These are phyloP conservation scores for Lucilia cuprina DNA, from an alignment of 1,140 invertebrate genomes.

Conservation along the genomic window DNA sequence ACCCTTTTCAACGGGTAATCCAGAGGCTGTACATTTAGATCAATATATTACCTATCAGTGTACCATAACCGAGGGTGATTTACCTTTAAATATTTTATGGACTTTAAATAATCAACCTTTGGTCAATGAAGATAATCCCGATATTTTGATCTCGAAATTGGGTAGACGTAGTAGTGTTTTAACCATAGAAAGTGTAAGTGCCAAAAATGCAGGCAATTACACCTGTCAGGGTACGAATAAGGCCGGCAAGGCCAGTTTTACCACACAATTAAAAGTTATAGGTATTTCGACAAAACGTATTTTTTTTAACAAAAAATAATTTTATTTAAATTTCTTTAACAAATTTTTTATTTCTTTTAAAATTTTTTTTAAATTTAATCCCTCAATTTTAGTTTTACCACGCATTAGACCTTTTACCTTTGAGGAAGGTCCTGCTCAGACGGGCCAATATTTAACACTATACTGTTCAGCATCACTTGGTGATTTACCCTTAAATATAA, in stretches of 20 bases:
- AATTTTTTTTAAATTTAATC: constrained; percentile 41
- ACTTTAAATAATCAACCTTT: constrained; percentile 70
- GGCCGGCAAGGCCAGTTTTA: constrained; percentile 70
- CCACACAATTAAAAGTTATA: constrained; percentile 64
- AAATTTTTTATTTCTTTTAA: constrained; percentile 36
- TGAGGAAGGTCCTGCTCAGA: constrained; percentile 59
- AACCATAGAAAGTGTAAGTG: constrained; percentile 73
- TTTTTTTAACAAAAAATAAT: constrained; percentile 18
- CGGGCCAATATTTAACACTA: constrained; percentile 59
- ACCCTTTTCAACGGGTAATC: constrained; percentile 69
- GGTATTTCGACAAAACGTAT: constrained; percentile 44
- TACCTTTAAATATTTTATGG: constrained; percentile 82
- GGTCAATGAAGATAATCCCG: constrained; percentile 60
- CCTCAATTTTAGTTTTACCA: constrained; percentile 69
- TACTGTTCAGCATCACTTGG: constrained; percentile 77
- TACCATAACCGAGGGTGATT: constrained; percentile 77
- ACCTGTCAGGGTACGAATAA: constrained; percentile 76
- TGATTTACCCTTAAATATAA: constrained; percentile 74
- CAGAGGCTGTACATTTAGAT: constrained; percentile 68
- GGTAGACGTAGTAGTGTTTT: constrained; percentile 69
- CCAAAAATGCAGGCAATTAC: constrained; percentile 70
- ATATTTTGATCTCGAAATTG: constrained; percentile 64
- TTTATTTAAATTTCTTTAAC: constrained; percentile 11
- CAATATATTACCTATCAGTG: constrained; percentile 70
- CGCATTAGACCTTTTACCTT: constrained; percentile 74